Percentiles rank a stretch among this genome's conserved stretches.
phyloP scores from a whole-genome alignment of 30 jellyfish, hydroid and myxozoan species.

The Aurelia sp. region DNA sequence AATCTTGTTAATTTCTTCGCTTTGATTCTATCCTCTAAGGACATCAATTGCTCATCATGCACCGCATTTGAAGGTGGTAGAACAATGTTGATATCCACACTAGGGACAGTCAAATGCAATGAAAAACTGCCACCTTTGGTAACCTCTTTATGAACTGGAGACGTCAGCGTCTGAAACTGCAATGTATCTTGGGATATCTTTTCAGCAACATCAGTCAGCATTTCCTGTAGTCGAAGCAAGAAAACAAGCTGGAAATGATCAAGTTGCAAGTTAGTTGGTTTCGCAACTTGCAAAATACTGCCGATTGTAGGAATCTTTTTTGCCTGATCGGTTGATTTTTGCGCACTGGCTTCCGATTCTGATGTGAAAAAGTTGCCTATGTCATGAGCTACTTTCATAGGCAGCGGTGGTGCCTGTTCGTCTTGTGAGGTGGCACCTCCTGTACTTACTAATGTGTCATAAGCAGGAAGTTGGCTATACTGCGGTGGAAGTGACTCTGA shows the following conservation, averaged over 20 bases:
- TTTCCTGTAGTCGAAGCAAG: slow-evolving; percentile 85
- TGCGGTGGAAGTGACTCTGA: slow-evolving; percentile 29
- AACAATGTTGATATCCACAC: slow-evolving; percentile 73
- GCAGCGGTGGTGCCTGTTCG: slow-evolving; percentile 48
- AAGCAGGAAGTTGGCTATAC: slow-evolving; percentile 48
- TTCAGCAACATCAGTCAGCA: slow-evolving; percentile 66
- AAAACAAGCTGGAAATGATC: slow-evolving; percentile 95
- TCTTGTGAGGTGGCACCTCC: slow-evolving; percentile 1
- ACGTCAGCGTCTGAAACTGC: slow-evolving; percentile 39
- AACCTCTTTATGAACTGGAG: slow-evolving; percentile 38
- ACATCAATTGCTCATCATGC: slow-evolving; percentile 55
- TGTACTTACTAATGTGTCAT: neutral
- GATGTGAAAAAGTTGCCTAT: neutral
- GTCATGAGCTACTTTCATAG: slow-evolving; percentile 7
- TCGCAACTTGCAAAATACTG: slow-evolving; percentile 60
- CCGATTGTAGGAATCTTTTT: slow-evolving; percentile 65
- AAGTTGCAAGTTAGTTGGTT: slow-evolving; percentile 76
- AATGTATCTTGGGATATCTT: slow-evolving; percentile 63
- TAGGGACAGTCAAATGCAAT: slow-evolving; percentile 67
- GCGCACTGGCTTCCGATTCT: neutral
- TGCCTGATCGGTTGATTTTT: neutral
- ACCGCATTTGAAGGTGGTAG: slow-evolving; percentile 79
- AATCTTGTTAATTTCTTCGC: slow-evolving; percentile 36
- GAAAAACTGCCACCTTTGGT: slow-evolving; percentile 19
- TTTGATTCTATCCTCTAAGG: slow-evolving; percentile 46